These are phyloP conservation scores for Epinephelus malabaricus DNA, from an alignment of 2,797 vertebrate genomes.

Conservation along the genomic window DNA sequence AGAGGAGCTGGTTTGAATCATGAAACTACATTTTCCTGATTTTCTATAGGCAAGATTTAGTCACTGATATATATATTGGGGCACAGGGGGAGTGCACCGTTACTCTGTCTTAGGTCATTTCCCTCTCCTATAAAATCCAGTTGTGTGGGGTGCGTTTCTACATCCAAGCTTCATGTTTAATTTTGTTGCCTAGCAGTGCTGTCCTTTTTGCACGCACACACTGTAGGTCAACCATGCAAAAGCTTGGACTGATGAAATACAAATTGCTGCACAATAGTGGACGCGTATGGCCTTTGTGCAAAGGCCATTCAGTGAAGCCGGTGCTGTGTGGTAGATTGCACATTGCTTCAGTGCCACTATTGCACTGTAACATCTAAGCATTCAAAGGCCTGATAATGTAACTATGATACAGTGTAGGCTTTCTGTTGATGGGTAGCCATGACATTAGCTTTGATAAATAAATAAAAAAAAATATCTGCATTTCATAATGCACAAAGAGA, in stretches of 20 bases:
- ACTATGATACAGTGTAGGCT: neutral
- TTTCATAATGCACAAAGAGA: constrained; percentile 14
- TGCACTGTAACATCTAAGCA: constrained; percentile 17
- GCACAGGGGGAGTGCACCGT: constrained; percentile 20
- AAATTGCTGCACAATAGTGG: constrained; percentile 52
- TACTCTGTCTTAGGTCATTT: constrained; percentile 21
- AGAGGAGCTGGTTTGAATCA: constrained; percentile 2
- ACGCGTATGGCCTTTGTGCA: constrained; percentile 52
- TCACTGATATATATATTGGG: constrained; percentile 10
- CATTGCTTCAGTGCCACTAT: constrained; percentile 25
- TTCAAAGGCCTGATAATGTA: constrained; percentile 5
- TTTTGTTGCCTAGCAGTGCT: neutral
- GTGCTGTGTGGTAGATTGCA: constrained; percentile 31
- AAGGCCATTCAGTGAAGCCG: constrained; percentile 53
- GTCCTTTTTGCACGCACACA: constrained; percentile 28
- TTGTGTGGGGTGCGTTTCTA: constrained; percentile 11
- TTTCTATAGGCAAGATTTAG: constrained; percentile 19
- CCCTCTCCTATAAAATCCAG: constrained; percentile 2
- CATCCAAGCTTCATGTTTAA: constrained; percentile 24
- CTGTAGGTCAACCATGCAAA: constrained; percentile 46
- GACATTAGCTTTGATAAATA: constrained; percentile 24
- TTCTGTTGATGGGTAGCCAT: neutral
- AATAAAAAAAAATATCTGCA: neutral
- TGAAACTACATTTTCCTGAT: constrained; percentile 4
- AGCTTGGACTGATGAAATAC: constrained; percentile 44